Percentiles rank a stretch among this genome's conserved stretches.
These are phyloP conservation scores for Philypnodon macrostomus DNA, from an alignment of 2,797 vertebrate genomes.

Conservation along the genomic window DNA sequence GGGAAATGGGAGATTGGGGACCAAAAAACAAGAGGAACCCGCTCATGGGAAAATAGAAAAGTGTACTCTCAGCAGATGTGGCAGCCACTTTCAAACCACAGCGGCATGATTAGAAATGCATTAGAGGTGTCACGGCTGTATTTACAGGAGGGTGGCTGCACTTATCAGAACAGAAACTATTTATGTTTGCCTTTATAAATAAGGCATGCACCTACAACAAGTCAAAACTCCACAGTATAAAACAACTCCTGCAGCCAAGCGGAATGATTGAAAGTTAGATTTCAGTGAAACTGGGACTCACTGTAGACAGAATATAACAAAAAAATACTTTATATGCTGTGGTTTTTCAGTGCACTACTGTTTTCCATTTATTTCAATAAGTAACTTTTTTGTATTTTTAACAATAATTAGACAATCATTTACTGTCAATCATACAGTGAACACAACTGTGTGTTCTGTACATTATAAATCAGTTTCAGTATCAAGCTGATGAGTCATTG, in stretches of 20 bases:
- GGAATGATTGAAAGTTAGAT: constrained; percentile 7
- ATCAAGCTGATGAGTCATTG: too few relatives aligned
- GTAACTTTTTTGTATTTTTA: too few relatives aligned
- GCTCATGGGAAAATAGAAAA: constrained; percentile 43
- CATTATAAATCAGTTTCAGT: too few relatives aligned
- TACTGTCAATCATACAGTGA: too few relatives aligned
- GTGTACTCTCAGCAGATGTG: constrained; percentile 43
- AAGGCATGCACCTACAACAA: constrained; percentile 41
- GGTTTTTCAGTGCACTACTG: too few relatives aligned
- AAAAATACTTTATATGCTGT: too few relatives aligned
- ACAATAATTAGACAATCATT: too few relatives aligned
- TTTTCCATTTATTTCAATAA: too few relatives aligned
- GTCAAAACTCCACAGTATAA: constrained; percentile 22
- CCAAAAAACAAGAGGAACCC: constrained; percentile 28
- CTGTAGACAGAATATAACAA: too few relatives aligned
- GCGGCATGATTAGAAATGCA: constrained; percentile 44
- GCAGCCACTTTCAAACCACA: constrained; percentile 45
- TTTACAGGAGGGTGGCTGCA: constrained; percentile 41
- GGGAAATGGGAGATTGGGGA: constrained; percentile 48
- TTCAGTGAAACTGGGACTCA: too few relatives aligned
- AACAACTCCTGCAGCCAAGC: constrained; percentile 7
- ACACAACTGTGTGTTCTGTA: too few relatives aligned
- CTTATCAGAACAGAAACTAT: constrained; percentile 39
- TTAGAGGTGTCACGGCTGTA: constrained; percentile 40
- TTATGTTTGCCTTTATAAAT: constrained; percentile 41